Base-by-base conservation (phyloP, 2,888 invertebrate genomes). In the Microdon myrmicae region DNA sequence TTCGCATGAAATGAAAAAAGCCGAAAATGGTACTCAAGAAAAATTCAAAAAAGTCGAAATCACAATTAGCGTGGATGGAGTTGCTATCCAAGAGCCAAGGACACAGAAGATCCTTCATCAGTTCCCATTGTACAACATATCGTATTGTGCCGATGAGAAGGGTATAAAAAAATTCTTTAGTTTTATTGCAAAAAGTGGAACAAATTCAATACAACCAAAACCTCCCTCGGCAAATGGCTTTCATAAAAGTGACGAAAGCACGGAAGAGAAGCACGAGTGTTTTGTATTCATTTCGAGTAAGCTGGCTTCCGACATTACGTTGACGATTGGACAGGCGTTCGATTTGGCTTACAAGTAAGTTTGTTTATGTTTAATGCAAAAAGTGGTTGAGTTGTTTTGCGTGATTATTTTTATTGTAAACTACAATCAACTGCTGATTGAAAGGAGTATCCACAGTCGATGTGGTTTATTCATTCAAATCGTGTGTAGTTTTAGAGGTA, bases 101-200 rank as follows among this genome's bases (percentile, higher is more conserved):
- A 84, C 87, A 4, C 88, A 87, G 83, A 90, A 85, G 75, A 93
- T 96, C 51, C 84, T 96, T 75, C 92, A 96, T 81, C 95, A 96
- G 80, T 97, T 96, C 79, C 97, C 97, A 0, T 83, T 98, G 32
- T 96, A 97, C 79, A 88, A 96, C 82, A 98, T 98, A 81, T 97
- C 96, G 1, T 98, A 98, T 82, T 98, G 97, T 82, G 97, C 98
- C 1, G 98, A 98, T 78, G 98, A 98, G 81, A 98, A 98, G 78
- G 94, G 95, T 41, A 96, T 96, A 71, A 97, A 96, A 80, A 92
- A 94, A 72, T 96, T 96, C 82, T 96, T 98, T 82, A 80, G 79
- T 72, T 80, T 81, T 69, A 80, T 81, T 54, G 83, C 70, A 49
- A 80, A 80, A 71, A 70, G 68, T 74, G 56, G 53, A 26, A 38